Evolutionary conservation across 2,113 vertebrate genomes (phyloP).

Genomic region (Galbula dea): DNA sequence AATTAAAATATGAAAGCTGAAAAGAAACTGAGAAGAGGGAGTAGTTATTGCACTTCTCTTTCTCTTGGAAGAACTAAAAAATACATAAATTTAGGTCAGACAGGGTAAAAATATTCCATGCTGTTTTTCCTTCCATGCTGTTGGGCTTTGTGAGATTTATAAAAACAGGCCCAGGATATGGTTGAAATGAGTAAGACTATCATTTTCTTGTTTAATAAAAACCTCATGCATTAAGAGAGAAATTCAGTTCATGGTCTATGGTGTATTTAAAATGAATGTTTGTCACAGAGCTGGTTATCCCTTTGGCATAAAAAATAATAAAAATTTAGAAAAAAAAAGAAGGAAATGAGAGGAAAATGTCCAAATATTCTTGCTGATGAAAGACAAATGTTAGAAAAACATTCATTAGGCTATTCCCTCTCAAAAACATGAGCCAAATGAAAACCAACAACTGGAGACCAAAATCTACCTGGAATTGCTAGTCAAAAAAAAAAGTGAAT

Average conservation of each 20-base stretch:
- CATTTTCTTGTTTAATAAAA: conserved; percentile 33
- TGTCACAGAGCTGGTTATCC: not conserved
- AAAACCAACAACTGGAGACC: not conserved
- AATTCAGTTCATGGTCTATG: not conserved
- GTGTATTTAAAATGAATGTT: not conserved
- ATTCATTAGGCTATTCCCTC: not conserved
- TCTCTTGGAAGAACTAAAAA: conserved; percentile 50
- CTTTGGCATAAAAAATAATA: not conserved
- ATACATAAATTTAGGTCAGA: conserved; percentile 40
- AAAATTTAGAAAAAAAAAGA: not conserved
- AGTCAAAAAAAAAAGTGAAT: not conserved
- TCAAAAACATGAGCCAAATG: not conserved
- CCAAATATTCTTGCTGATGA: not conserved
- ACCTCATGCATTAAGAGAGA: not conserved
- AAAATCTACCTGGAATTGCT: not conserved
- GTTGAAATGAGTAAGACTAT: not conserved
- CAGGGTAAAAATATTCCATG: conserved; percentile 41
- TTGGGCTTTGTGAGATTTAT: not conserved
- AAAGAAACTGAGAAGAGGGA: conserved; percentile 46
- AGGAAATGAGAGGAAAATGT: not conserved
- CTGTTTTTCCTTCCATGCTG: conserved; percentile 8
- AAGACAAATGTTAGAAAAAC: not conserved
- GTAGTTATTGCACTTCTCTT: conserved; percentile 30
- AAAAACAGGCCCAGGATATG: not conserved
- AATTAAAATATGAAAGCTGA: conserved; percentile 20